Evolutionary conservation across 37 sponge, comb jelly and placozoan genomes (phyloP).

Genomic region (Amphimedon queenslandica): DNA sequence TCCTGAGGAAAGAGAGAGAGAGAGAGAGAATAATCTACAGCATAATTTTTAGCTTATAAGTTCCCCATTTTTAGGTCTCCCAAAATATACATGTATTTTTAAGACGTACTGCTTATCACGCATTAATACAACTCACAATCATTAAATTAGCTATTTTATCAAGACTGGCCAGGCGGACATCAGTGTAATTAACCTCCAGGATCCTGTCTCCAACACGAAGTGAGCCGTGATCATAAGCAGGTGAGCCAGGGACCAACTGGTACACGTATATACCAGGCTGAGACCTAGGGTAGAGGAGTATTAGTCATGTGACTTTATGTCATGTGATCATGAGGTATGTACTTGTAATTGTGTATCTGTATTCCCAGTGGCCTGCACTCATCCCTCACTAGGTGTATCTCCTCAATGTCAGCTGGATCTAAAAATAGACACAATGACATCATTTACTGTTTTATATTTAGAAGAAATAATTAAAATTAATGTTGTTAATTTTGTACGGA

Average conservation of each 20-base stretch:
- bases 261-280: constrained; percentile 68
- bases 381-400: constrained; percentile 13
- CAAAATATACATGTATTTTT: too few relatives aligned
- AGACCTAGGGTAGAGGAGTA: constrained; percentile 10
- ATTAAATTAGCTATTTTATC: constrained; percentile 59
- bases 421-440: too few relatives aligned
- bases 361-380: constrained; percentile 40
- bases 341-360: constrained; percentile 32
- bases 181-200: constrained; percentile 65
- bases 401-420: constrained; percentile 15
- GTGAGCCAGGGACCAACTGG: constrained; percentile 42
- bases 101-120: background rate
- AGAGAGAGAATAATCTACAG: too few relatives aligned
- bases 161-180: constrained; percentile 57
- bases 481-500: too few relatives aligned
- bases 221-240: constrained; percentile 27
- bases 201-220: constrained; percentile 64
- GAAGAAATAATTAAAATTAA: too few relatives aligned
- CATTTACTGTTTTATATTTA: too few relatives aligned
- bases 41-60: too few relatives aligned
- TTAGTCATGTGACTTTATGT: background rate
- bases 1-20: background rate
- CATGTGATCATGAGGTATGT: background rate
- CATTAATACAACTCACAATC: constrained; percentile 12
- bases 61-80: too few relatives aligned